These are phyloP conservation scores for Tenualosa thibaudeaui DNA, from an alignment of 2,797 vertebrate species.

Conservation along the genomic window DNA sequence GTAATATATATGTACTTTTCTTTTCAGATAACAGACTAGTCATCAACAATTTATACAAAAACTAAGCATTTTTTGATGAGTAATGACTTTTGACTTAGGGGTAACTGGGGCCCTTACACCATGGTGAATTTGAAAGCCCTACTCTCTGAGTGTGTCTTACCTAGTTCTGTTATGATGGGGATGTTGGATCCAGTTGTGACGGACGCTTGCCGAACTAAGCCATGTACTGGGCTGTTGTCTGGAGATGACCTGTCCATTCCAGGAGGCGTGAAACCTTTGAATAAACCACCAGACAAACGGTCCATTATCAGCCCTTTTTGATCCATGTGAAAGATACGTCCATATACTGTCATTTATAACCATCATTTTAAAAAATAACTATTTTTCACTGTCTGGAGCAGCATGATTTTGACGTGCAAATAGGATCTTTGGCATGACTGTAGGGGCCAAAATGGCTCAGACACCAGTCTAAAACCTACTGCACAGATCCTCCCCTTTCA, in stretches of 20 bases:
- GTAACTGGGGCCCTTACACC: neutral
- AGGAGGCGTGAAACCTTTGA: conserved; percentile 94
- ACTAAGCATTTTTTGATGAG: neutral
- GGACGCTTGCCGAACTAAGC: conserved; percentile 92
- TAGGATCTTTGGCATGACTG: conserved; percentile 24
- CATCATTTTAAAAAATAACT: neutral
- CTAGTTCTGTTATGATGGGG: conserved; percentile 98
- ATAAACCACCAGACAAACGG: neutral
- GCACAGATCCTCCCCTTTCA: conserved; percentile 69
- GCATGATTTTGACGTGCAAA: conserved; percentile 8
- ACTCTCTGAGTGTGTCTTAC: conserved; percentile 71
- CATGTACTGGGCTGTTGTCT: conserved; percentile 97
- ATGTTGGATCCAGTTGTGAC: conserved; percentile 97
- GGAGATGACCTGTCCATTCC: conserved; percentile 98
- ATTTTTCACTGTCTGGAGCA: neutral
- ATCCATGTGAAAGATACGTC: neutral
- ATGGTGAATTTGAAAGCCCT: neutral
- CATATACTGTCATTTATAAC: neutral
- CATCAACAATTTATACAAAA: neutral
- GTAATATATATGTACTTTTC: neutral
- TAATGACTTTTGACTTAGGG: neutral
- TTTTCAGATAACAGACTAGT: neutral
- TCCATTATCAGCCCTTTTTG: neutral
- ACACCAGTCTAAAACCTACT: conserved; percentile 58
- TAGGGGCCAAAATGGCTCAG: conserved; percentile 54